These are phyloP conservation scores for Brachymystax lenok DNA, from an alignment of 2,797 vertebrate species.

Conservation along the genomic window DNA sequence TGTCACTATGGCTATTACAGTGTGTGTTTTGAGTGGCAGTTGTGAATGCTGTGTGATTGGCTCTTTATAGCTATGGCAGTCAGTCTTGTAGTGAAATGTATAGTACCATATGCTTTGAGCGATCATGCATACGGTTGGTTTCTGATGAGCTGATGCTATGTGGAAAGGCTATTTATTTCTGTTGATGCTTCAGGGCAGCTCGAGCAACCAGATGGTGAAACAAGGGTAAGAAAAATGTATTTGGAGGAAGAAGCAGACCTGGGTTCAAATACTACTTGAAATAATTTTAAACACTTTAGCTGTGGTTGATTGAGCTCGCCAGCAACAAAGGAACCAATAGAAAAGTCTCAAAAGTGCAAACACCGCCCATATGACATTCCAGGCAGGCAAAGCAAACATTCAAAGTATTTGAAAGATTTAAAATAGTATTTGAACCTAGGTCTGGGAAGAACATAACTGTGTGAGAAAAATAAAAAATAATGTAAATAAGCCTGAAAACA, in stretches of 20 bases:
- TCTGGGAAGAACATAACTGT: not conserved
- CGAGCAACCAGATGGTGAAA: not conserved
- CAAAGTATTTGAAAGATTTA: too few species aligned
- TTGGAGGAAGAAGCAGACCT: not conserved
- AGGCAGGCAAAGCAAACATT: too few species aligned
- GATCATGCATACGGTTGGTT: not conserved
- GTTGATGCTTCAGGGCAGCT: constrained; percentile 8
- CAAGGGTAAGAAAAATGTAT: not conserved
- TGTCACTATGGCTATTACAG: not conserved
- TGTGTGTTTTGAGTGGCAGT: not conserved
- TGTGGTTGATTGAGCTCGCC: too few species aligned
- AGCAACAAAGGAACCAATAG: too few species aligned
- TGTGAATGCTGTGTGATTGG: not conserved
- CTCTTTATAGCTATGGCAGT: not conserved
- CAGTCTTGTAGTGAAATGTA: not conserved
- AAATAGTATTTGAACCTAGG: not conserved
- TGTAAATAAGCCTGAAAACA: not conserved
- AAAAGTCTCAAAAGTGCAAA: too few species aligned
- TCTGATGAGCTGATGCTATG: not conserved
- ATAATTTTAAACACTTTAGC: too few species aligned
- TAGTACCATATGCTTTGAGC: not conserved
- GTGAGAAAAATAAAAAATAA: not conserved
- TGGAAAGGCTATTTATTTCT: not conserved
- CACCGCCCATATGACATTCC: too few species aligned
- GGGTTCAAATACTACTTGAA: too few species aligned